Percentiles rank a stretch among this genome's conserved stretches.
Conservation (phyloP, 1,140 invertebrate genomes). For the Drosophila ogumai region DNA sequence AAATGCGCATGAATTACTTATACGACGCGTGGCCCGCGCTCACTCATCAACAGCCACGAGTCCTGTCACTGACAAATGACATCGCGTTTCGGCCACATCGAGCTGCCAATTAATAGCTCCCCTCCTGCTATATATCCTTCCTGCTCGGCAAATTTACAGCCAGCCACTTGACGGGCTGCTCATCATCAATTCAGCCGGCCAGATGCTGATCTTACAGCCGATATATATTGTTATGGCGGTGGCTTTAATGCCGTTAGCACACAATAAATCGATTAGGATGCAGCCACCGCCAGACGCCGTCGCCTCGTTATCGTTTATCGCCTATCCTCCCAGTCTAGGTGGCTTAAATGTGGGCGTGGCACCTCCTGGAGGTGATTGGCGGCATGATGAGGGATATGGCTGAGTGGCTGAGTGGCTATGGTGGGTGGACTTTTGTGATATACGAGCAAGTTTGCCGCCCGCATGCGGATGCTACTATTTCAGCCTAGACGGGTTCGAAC, state of each 20-base stretch:
- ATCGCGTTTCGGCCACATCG: slow-evolving; percentile 38
- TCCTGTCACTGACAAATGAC: slow-evolving; percentile 46
- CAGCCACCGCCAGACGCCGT: slow-evolving; percentile 41
- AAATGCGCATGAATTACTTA: slow-evolving; percentile 62
- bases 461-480: slow-evolving; percentile 29
- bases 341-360: slow-evolving; percentile 45
- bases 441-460: slow-evolving; percentile 31
- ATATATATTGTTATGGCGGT: slow-evolving; percentile 47
- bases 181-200: slow-evolving; percentile 32
- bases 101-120: slow-evolving; percentile 64
- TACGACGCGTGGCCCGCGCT: slow-evolving; percentile 37
- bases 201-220: slow-evolving; percentile 39
- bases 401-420: background rate
- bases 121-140: background rate
- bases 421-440: slow-evolving; percentile 20
- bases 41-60: slow-evolving; percentile 10
- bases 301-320: slow-evolving; percentile 53
- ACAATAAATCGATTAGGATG: slow-evolving; percentile 72
- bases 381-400: background rate
- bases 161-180: slow-evolving; percentile 44
- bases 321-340: slow-evolving; percentile 8
- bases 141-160: slow-evolving; percentile 44
- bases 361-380: slow-evolving; percentile 3
- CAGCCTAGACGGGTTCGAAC: slow-evolving; percentile 11
- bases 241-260: slow-evolving; percentile 49